Percentiles rank a stretch among this genome's conserved stretches.
phyloP scores from a whole-genome alignment of 2,888 invertebrate genomes.

The Rhogogaster chlorosoma region DNA sequence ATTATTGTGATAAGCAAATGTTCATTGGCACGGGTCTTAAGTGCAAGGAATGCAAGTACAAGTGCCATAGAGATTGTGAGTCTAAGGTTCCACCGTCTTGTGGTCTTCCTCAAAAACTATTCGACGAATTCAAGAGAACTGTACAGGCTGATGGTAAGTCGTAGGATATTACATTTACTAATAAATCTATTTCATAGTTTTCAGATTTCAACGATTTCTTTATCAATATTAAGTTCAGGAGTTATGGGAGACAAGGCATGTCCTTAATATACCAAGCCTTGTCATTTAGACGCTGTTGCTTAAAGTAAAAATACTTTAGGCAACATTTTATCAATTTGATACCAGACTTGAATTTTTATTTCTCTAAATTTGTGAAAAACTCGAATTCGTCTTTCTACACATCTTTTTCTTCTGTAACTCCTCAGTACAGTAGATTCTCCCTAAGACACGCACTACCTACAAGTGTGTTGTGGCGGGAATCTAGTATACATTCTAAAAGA shows the following conservation, averaged over 20 bases:
- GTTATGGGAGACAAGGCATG: neutral
- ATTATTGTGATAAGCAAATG: slow-evolving; percentile 94
- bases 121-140: slow-evolving; percentile 90
- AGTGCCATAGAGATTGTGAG: slow-evolving; percentile 93
- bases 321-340: neutral
- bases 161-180: slow-evolving; percentile 41
- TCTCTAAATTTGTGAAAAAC: neutral
- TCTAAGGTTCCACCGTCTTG: slow-evolving; percentile 95
- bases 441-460: neutral
- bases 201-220: neutral
- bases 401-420: slow-evolving; percentile 13
- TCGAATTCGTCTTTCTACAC: neutral
- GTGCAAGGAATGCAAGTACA: slow-evolving; percentile 97
- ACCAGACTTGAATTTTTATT: neutral
- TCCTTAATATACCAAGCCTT: neutral
- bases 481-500: neutral
- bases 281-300: neutral
- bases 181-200: neutral
- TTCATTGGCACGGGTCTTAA: slow-evolving; percentile 90
- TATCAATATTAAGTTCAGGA: neutral
- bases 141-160: slow-evolving; percentile 83
- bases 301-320: neutral
- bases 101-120: slow-evolving; percentile 91
- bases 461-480: neutral
- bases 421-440: neutral